Evolutionary conservation across 2,888 invertebrate genomes (phyloP), one percentile per base, ranked within the genome.

Genomic region (Trichopria drosophilae): DNA sequence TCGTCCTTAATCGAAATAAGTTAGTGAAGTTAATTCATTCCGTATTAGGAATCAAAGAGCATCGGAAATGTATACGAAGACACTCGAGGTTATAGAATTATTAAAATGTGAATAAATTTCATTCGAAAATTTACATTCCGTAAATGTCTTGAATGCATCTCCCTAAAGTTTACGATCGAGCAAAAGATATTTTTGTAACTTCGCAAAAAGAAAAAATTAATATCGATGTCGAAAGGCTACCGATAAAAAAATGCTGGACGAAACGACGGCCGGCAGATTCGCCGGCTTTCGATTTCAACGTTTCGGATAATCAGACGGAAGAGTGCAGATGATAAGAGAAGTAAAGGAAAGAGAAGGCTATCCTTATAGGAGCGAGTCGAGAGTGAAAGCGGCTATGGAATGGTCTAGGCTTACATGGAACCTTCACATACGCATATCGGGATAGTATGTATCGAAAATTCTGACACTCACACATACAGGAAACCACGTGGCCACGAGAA

Each of bases 381-480:
- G 68, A 69, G 72, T 71, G 72, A 72, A 72, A 72, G 72, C 67
- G 62, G 59, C 56, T 58, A 59, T 60, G 55, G 53, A 47, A 53
- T 61, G 58, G 59, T 58, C 55, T 55, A 54, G 55, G 50, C 57
- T 58, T 57, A 56, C 48, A 49, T n/a, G n/a, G n/a, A n/a, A n/a
- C n/a, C n/a, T n/a, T n/a, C n/a, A n/a, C n/a, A n/a, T n/a, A n/a
- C n/a, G n/a, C n/a, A n/a, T n/a, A n/a, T n/a, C n/a, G n/a, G n/a
- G n/a, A n/a, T n/a, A n/a, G n/a, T n/a, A n/a, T 48, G 55, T 56
- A 59, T 58, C 50, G 32, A 48, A 61, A 62, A 53, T 60, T 49
- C 31, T 37, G 28, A n/a, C n/a, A n/a, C n/a, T n/a, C n/a, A n/a
- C n/a, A n/a, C n/a, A n/a, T n/a, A n/a, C n/a, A n/a, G n/a, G n/a